A percentile compares a stretch with the other conserved stretches of the same genome.
These are phyloP conservation scores for Cynopterus brachyotis DNA, from an alignment of 2,113 vertebrate species.

Conservation along the genomic window DNA sequence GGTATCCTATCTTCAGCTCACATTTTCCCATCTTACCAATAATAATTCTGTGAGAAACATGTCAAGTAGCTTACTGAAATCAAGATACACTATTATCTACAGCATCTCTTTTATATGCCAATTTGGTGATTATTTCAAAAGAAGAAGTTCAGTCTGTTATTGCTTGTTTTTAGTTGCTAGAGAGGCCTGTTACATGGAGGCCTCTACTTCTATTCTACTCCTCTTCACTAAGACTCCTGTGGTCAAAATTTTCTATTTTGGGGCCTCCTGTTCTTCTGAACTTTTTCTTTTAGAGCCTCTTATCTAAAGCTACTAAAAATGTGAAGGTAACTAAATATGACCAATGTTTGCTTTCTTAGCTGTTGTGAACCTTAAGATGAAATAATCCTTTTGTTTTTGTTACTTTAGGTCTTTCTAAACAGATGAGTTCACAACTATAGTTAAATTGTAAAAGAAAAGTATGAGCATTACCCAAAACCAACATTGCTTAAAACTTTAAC, in stretches of 20 bases:
- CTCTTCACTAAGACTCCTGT: neutral
- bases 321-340: neutral
- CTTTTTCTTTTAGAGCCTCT: neutral
- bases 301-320: constrained; percentile 30
- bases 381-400: neutral
- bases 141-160: constrained; percentile 2
- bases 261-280: neutral
- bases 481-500: constrained; percentile 49
- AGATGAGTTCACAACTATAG: constrained; percentile 10
- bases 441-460: constrained; percentile 45
- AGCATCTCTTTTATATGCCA: constrained; percentile 23
- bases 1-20: neutral
- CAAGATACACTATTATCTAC: constrained; percentile 5
- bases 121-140: constrained; percentile 22
- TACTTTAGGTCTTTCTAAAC: constrained; percentile 3
- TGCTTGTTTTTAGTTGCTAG: constrained; percentile 31
- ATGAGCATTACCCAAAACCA: constrained; percentile 45
- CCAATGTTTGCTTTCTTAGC: neutral
- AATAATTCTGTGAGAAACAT: constrained; percentile 46
- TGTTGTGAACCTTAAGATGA: constrained; percentile 35
- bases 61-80: constrained; percentile 5
- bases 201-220: neutral
- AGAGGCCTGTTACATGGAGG: constrained; percentile 29
- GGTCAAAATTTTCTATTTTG: neutral
- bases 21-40: neutral